Evolutionary conservation across 2,888 invertebrate genomes (phyloP), one percentile per base, ranked within the genome.

Genomic region (Syrphus vitripennis): DNA sequence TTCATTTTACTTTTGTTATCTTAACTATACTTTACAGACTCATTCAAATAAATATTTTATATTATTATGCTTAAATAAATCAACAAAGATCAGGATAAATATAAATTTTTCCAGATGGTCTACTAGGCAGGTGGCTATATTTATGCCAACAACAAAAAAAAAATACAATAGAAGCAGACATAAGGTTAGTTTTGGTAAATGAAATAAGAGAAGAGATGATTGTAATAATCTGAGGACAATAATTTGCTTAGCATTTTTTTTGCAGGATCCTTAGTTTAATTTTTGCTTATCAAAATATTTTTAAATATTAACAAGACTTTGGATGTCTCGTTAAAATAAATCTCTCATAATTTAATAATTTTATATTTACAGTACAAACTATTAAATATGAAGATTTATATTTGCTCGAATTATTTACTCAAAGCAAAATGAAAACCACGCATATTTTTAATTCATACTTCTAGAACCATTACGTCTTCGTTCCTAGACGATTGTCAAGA

Each of bases 11-110:
- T 45, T n/a, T 59, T 76, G 67, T 67, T 16, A 10, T 34, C 48
- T 19, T 57, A 45, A 79, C 55, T 45, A 65, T 29, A n/a, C n/a
- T 57, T 65, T 63, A 71, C 24, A 14, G 9, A 14, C 6, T 59
- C 31, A 6, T n/a, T 9, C 14, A 31, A n/a, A 45, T 48, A 31
- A n/a, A 45, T 48, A 48, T 45, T 48, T 16, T 19, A 14, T 12
- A 26, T n/a, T 61, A 31, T 74, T 74, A 26, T 42, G 40, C 67
- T 74, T 16, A n/a, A 31, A 67, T 74, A 67, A 42, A 63, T 40
- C 61, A 61, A 40, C 61, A 61, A 40, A 14, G 12, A 45, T 6
- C 0, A 63, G n/a, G 21, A 21, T 16, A 16, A 16, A 24, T 0
- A 42, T 7, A 14, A 29, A 16, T 19, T 5, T 37, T 37, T 16